Conservation (phyloP, 2,888 invertebrate species). For the Athalia circularis region DNA sequence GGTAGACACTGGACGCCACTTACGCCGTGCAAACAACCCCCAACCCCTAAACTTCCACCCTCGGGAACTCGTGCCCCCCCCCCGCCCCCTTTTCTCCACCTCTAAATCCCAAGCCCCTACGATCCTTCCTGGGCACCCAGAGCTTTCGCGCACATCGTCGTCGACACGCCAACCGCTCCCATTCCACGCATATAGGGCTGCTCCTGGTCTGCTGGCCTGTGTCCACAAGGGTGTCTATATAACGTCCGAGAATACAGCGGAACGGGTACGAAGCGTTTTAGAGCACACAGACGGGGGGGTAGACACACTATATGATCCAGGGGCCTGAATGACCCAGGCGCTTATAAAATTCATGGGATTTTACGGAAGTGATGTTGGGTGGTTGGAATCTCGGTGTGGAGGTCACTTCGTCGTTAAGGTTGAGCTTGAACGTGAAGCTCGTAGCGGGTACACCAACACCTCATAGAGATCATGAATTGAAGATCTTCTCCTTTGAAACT, state of each 20-base stretch:
- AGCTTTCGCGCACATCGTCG: constrained; percentile 33
- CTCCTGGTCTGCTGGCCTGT: constrained; percentile 54
- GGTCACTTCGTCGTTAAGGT: constrained; percentile 59
- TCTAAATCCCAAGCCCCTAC: too few species aligned
- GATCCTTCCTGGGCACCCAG: constrained; percentile 10
- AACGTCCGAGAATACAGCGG: constrained; percentile 46
- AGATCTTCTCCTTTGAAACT: constrained; percentile 7
- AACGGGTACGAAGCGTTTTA: constrained; percentile 41
- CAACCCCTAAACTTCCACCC: constrained; percentile 49
- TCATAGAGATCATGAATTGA: background rate
- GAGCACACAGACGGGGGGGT: constrained; percentile 49
- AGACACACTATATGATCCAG: constrained; percentile 60
- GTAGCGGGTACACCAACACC: background rate
- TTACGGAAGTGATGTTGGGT: constrained; percentile 61
- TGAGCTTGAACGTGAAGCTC: background rate
- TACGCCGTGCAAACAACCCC: constrained; percentile 67
- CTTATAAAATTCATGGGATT: constrained; percentile 73
- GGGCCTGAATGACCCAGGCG: constrained; percentile 66
- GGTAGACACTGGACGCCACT: constrained; percentile 67
- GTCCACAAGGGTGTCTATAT: constrained; percentile 63
- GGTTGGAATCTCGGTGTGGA: constrained; percentile 39
- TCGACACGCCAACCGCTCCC: constrained; percentile 26
- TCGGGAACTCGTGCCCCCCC: constrained; percentile 48
- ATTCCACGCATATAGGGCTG: constrained; percentile 10
- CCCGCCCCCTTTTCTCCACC: constrained; percentile 37